Conservation (phyloP, 2,113 vertebrate genomes). For the Lophura nycthemera region DNA sequence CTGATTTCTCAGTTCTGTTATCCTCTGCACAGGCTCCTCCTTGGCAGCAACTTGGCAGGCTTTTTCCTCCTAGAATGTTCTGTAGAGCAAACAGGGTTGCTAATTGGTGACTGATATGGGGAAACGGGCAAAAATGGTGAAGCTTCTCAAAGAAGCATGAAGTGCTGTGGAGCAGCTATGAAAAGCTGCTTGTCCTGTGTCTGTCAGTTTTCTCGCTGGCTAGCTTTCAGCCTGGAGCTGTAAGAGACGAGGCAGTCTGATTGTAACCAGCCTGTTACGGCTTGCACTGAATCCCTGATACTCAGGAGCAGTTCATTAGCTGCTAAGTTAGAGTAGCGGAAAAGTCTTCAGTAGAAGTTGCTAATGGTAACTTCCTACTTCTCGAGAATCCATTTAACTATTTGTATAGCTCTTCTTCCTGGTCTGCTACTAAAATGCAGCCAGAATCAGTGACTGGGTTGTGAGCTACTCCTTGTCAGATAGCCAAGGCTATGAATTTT, state of each 20-base stretch:
- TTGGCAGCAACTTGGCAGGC: not conserved
- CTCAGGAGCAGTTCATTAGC: slow-evolving; percentile 51
- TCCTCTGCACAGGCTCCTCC: too few species aligned
- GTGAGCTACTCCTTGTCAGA: not conserved
- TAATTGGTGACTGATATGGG: too few species aligned
- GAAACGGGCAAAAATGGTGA: not conserved
- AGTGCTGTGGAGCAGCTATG: not conserved
- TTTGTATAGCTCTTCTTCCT: not conserved
- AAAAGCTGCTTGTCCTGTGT: not conserved
- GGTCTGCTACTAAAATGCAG: not conserved
- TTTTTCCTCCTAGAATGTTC: not conserved
- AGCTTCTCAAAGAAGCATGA: not conserved
- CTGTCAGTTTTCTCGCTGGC: not conserved
- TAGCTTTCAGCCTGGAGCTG: not conserved
- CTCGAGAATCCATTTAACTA: not conserved
- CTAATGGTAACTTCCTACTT: slow-evolving; percentile 8
- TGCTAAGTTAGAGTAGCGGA: not conserved
- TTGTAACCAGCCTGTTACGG: slow-evolving; percentile 2
- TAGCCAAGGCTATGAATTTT: fast-evolving
- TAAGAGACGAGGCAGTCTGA: not conserved
- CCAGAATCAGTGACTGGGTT: not conserved
- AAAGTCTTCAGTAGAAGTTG: slow-evolving; percentile 28
- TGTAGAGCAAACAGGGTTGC: not conserved
- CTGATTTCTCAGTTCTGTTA: not conserved
- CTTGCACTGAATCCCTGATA: slow-evolving; percentile 10